Percentiles rank a stretch among this genome's conserved stretches.
These are phyloP conservation scores for Ophion obscuratus DNA, from an alignment of 2,888 invertebrate genomes.

Conservation along the genomic window DNA sequence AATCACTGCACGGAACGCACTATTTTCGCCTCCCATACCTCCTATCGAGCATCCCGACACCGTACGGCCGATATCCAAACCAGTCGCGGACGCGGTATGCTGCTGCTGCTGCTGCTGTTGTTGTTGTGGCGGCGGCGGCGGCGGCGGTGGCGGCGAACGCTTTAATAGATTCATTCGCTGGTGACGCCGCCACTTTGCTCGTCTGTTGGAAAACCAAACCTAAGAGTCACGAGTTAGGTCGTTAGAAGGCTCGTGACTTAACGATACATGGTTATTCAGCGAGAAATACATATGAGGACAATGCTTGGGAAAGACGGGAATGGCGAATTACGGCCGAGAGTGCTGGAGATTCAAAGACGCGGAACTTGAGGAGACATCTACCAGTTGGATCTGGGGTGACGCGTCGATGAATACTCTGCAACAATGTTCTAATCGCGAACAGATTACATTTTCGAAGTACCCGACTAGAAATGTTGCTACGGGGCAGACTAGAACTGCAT, in stretches of 20 bases:
- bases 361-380: not conserved
- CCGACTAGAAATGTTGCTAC: too few species aligned
- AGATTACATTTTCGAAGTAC: too few species aligned
- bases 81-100: conserved; percentile 76
- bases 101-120: conserved; percentile 81
- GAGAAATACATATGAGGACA: conserved; percentile 30
- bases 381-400: not conserved
- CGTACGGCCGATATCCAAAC: conserved; percentile 79
- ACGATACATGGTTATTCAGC: conserved; percentile 64
- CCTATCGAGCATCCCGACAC: conserved; percentile 81
- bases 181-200: conserved; percentile 99
- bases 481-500: too few species aligned
- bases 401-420: too few species aligned
- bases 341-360: not conserved
- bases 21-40: conserved; percentile 95
- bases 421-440: too few species aligned
- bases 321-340: not conserved
- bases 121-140: conserved; percentile 74
- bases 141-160: conserved; percentile 88
- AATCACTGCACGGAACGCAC: conserved; percentile 92
- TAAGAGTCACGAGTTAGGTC: conserved; percentile 91
- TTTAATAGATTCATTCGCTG: conserved; percentile 97
- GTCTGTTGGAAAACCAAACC: conserved; percentile 99
- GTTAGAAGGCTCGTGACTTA: conserved; percentile 84
- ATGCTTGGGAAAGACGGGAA: not conserved